Evolutionary conservation across 2,888 invertebrate genomes (phyloP).

Genomic region (Andrena chrysosceles): DNA sequence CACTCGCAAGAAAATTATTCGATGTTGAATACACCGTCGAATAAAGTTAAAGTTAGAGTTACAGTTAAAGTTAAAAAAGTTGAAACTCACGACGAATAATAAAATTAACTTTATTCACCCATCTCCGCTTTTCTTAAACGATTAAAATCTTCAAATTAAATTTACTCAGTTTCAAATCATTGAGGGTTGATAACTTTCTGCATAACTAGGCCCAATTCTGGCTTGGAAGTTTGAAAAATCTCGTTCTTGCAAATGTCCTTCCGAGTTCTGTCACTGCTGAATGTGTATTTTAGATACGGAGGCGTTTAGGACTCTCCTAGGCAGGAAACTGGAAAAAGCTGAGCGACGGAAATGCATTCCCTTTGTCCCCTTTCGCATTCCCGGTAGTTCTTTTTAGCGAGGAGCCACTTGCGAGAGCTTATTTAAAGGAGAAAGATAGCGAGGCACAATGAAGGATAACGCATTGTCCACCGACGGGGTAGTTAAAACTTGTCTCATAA

Average conservation of each 20-base stretch:
- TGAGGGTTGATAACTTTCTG: too few species aligned
- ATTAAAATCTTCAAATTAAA: too few species aligned
- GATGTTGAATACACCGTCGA: too few species aligned
- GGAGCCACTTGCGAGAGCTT: constrained; percentile 78
- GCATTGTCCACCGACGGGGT: constrained; percentile 81
- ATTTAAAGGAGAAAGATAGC: constrained; percentile 78
- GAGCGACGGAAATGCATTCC: constrained; percentile 49
- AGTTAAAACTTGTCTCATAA: constrained; percentile 84
- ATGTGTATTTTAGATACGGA: constrained; percentile 47
- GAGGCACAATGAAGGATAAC: constrained; percentile 82
- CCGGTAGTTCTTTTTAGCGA: constrained; percentile 53
- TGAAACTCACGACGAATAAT: too few species aligned
- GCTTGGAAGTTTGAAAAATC: constrained; percentile 29
- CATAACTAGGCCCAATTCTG: neutral
- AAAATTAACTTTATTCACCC: too few species aligned
- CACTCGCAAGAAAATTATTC: too few species aligned
- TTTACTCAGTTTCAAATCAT: too few species aligned
- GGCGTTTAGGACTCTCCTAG: constrained; percentile 40
- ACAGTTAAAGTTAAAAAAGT: too few species aligned
- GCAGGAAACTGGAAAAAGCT: constrained; percentile 30
- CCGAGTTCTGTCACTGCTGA: constrained; percentile 22
- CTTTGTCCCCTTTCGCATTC: constrained; percentile 61
- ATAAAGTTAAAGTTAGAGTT: too few species aligned
- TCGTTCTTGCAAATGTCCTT: constrained; percentile 27
- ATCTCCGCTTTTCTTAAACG: too few species aligned